A percentile compares a stretch with the other conserved stretches of the same genome.
Conservation (phyloP, 2,888 invertebrate genomes). For the Sesia bembeciformis region DNA sequence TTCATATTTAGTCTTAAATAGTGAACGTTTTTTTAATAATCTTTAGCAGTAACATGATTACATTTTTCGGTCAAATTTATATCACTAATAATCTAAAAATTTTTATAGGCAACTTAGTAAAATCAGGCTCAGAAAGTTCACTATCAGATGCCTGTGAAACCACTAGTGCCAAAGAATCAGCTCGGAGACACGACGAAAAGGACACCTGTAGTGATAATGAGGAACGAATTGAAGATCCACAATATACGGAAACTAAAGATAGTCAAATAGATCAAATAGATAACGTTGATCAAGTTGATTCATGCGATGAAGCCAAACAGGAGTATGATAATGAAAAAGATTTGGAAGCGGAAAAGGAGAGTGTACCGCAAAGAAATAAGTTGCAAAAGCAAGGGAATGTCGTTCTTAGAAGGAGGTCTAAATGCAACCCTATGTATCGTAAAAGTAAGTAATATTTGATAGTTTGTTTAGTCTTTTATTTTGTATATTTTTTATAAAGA, state of each 20-base stretch:
- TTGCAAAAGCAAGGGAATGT: constrained; percentile 69
- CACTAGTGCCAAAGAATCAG: constrained; percentile 80
- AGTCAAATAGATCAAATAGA: background rate
- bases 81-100: no score
- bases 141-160: constrained; percentile 83
- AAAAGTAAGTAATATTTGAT: constrained; percentile 76
- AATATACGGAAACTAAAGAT: background rate
- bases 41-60: no score
- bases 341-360: constrained; percentile 31
- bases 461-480: background rate
- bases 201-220: constrained; percentile 82
- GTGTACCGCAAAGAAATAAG: constrained; percentile 25
- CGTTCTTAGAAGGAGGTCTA: constrained; percentile 76
- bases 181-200: constrained; percentile 81
- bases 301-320: constrained; percentile 47
- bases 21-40: no score
- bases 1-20: no score
- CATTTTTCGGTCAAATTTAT: no score
- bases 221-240: background rate
- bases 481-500: background rate
- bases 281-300: constrained; percentile 27
- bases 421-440: constrained; percentile 78
- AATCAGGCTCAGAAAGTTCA: constrained; percentile 93
- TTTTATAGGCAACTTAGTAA: constrained; percentile 65
- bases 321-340: constrained; percentile 52